Percentiles rank a stretch among this genome's conserved stretches.
Evolutionary conservation across 1,140 invertebrate genomes (phyloP).

Genomic region (Scaptomyza pallida): DNA sequence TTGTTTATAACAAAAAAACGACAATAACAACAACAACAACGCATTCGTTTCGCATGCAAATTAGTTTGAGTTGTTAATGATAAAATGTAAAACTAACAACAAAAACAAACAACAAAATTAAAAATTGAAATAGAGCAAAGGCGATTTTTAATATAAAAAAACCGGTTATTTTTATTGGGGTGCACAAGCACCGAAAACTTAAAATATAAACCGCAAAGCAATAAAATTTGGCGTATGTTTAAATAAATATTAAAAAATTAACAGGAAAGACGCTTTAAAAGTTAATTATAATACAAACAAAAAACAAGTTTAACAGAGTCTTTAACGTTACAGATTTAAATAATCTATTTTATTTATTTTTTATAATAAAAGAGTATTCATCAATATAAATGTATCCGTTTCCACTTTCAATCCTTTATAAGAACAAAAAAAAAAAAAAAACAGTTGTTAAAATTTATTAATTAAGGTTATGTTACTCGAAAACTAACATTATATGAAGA

Average conservation of each 20-base stretch:
- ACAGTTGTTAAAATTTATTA: not conserved
- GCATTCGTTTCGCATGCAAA: slow-evolving; percentile 41
- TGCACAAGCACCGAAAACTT: slow-evolving; percentile 29
- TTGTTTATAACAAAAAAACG: too few relatives aligned
- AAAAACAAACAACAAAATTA: slow-evolving; percentile 1
- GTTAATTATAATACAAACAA: too few relatives aligned
- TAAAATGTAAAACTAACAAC: slow-evolving; percentile 16
- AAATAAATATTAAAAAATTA: too few relatives aligned
- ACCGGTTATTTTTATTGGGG: slow-evolving; percentile 21
- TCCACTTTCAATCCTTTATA: too few relatives aligned
- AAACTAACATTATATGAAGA: not conserved
- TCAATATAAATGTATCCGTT: too few relatives aligned
- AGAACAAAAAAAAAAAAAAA: too few relatives aligned
- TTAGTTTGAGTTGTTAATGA: slow-evolving; percentile 25
- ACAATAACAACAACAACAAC: slow-evolving; percentile 10
- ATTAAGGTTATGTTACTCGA: not conserved
- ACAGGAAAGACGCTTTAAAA: not conserved
- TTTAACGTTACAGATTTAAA: too few relatives aligned
- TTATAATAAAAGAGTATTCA: too few relatives aligned
- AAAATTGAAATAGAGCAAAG: slow-evolving; percentile 27
- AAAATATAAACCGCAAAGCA: slow-evolving; percentile 9
- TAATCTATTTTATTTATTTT: too few relatives aligned
- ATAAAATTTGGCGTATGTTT: not conserved
- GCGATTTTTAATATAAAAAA: slow-evolving; percentile 1
- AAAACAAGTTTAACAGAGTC: too few relatives aligned